Percentiles rank a stretch among this genome's conserved stretches.
Conservation (phyloP, 1,140 invertebrate species). For the Steinernema feltiae region DNA sequence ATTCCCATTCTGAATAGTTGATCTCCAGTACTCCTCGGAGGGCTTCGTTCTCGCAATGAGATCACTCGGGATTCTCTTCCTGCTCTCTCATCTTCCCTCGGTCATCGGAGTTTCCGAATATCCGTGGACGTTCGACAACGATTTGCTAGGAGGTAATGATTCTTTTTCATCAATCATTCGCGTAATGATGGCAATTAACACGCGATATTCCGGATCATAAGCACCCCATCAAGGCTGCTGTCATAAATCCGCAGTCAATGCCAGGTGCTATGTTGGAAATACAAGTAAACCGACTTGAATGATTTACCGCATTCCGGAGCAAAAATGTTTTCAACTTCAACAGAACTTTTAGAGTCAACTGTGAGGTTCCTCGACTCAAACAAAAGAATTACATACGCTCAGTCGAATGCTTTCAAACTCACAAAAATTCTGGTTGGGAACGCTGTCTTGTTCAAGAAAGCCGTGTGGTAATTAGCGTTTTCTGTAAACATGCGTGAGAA, state of each 20-base stretch:
- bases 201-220: too few relatives aligned
- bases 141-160: conserved; percentile 50
- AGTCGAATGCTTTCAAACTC: too few relatives aligned
- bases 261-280: too few relatives aligned
- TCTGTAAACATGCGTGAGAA: background rate
- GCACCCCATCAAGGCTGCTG: too few relatives aligned
- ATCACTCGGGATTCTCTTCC: background rate
- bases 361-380: too few relatives aligned
- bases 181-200: background rate
- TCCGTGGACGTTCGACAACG: conserved; percentile 53
- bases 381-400: conserved; percentile 6
- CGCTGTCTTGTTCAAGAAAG: background rate
- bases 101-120: conserved; percentile 29
- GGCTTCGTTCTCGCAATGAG: background rate
- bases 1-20: background rate
- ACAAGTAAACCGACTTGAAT: too few relatives aligned
- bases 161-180: too few relatives aligned
- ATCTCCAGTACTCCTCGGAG: background rate
- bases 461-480: background rate
- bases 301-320: too few relatives aligned
- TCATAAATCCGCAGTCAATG: too few relatives aligned
- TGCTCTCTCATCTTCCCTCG: background rate
- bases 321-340: too few relatives aligned
- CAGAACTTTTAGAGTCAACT: too few relatives aligned
- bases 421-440: too few relatives aligned